phyloP scores from a whole-genome alignment of 1,140 invertebrate species.

The Drosophila burlai region DNA sequence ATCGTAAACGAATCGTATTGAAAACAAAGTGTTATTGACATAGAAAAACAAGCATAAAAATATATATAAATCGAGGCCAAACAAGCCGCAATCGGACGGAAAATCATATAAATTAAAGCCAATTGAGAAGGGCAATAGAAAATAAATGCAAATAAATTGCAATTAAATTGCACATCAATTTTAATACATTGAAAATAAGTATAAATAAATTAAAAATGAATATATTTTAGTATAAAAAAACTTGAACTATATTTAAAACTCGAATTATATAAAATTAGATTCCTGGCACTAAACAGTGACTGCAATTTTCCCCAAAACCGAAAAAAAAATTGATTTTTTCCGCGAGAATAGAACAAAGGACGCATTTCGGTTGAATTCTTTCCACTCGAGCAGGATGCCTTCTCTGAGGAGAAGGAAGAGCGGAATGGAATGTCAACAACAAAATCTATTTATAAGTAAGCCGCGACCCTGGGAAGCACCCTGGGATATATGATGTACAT shows the following conservation, averaged over 20 bases:
- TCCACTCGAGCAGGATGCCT: slow-evolving; percentile 23
- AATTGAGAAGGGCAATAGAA: slow-evolving; percentile 19
- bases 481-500: neutral
- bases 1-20: slow-evolving; percentile 1
- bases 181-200: neutral
- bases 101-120: slow-evolving; percentile 18
- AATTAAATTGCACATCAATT: too few relatives aligned
- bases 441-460: slow-evolving; percentile 75
- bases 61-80: neutral
- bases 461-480: slow-evolving; percentile 40
- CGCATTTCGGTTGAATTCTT: slow-evolving; percentile 29
- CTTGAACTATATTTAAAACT: too few relatives aligned
- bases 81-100: neutral
- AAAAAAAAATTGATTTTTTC: slow-evolving; percentile 60
- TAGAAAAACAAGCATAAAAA: slow-evolving; percentile 6
- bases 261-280: neutral
- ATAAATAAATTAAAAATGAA: neutral
- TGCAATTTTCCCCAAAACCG: neutral
- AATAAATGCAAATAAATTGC: neutral
- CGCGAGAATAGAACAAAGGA: slow-evolving; percentile 58
- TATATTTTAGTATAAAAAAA: too few relatives aligned
- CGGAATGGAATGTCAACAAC: slow-evolving; percentile 62
- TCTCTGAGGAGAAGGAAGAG: neutral
- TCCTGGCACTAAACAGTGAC: neutral
- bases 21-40: slow-evolving; percentile 16